Conservation (phyloP, 2,888 invertebrate species). For the Dynastes hyllus region DNA sequence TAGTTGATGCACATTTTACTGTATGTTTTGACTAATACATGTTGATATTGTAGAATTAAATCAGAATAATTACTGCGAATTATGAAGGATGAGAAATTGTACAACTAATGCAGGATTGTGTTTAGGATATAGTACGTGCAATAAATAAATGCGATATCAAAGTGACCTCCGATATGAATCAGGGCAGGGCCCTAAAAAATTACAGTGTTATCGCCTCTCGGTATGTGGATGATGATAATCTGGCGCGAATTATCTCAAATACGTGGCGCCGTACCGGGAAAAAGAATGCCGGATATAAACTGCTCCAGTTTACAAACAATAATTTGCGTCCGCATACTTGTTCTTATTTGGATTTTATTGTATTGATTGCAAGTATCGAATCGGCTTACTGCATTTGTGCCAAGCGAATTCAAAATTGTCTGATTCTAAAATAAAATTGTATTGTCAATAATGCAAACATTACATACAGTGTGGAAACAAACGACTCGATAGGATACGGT, state of each 20-base stretch:
- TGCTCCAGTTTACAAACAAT: background rate
- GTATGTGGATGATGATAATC: conserved; percentile 6
- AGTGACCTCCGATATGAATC: conserved; percentile 33
- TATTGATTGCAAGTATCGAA: too few species aligned
- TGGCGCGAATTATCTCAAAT: conserved; percentile 14
- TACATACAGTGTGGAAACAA: too few species aligned
- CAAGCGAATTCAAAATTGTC: too few species aligned
- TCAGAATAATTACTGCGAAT: too few species aligned
- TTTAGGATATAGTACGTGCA: conserved; percentile 4
- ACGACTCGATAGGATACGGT: too few species aligned
- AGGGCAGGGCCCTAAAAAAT: conserved; percentile 15
- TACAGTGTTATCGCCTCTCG: conserved; percentile 7
- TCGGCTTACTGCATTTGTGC: too few species aligned
- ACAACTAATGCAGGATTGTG: too few species aligned
- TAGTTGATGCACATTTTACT: background rate
- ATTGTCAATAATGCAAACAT: too few species aligned
- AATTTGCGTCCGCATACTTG: background rate
- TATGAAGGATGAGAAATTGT: too few species aligned
- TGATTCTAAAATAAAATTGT: too few species aligned
- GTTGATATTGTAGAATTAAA: too few species aligned
- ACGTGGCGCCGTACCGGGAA: conserved; percentile 10
- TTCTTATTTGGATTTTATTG: background rate
- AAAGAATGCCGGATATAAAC: conserved; percentile 25
- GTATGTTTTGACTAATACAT: too few species aligned
- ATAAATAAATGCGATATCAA: conserved; percentile 26